phyloP scores from a whole-genome alignment of 2,797 vertebrate genomes.

The Chloroceryle amazona region DNA sequence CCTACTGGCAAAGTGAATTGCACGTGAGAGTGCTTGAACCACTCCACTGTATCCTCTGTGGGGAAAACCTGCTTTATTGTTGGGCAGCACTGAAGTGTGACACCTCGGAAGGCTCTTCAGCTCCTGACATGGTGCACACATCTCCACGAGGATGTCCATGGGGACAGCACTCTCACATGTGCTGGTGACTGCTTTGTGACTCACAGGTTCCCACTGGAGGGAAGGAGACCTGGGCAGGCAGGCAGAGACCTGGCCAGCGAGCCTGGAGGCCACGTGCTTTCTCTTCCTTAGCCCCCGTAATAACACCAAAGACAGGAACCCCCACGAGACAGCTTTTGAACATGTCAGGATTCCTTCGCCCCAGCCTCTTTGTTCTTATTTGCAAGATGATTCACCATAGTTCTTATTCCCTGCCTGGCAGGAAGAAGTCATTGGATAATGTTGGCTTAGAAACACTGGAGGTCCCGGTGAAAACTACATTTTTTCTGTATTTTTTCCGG shows the following conservation, averaged over 20 bases:
- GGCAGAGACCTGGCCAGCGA: neutral
- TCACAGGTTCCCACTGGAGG: neutral
- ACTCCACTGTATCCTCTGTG: neutral
- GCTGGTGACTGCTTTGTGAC: neutral
- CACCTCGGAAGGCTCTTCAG: neutral
- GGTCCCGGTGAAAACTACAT: conserved; percentile 2
- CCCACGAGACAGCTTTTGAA: neutral
- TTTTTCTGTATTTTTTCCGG: neutral
- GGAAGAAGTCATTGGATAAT: neutral
- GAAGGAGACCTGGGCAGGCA: neutral
- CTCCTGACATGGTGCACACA: neutral
- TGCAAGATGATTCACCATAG: neutral
- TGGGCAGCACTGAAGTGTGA: neutral
- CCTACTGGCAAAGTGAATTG: neutral
- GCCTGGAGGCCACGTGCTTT: neutral
- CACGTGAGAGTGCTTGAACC: accelerated
- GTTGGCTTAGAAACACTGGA: neutral
- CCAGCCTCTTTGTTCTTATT: neutral
- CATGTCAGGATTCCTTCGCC: neutral
- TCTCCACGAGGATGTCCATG: accelerated
- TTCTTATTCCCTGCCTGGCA: neutral
- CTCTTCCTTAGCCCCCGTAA: neutral
- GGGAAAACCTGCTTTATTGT: neutral
- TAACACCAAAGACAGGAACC: neutral
- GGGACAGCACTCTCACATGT: accelerated